Base-by-base conservation (phyloP, 2,888 invertebrate species). In the Neuroscelio doddi region DNA sequence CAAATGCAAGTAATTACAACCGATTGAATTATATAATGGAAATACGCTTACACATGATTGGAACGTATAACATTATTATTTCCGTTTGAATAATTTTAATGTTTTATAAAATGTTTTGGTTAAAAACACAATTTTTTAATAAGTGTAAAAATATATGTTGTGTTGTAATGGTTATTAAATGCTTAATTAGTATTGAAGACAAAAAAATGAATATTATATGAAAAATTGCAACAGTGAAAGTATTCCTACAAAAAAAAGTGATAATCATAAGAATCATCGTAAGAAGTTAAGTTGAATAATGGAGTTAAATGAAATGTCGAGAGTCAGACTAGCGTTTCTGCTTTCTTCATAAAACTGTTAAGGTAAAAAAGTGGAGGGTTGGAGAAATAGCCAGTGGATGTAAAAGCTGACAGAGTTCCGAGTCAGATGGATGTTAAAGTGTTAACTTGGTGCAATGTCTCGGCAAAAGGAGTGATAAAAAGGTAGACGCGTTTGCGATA, bases 401-500 rank as follows among this genome's bases (percentile, higher is more conserved):
- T 34, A 21, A 45, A 50, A 24, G 26, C 50, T 9, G 46, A 51
- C 42, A 52, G 47, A 62, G 64, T 64, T 56, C 57, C 56, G 53
- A 64, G 68, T 65, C 56, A 62, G 62, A 59, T 65, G 59, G 51
- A 49, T 59, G 65, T 58, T 65, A 63, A 68, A 68, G 68, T 65
- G 64, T 62, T 68, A 68, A 68, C 65, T 65, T 56, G 50, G 59
- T 17, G 50, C 66, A 50, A 67, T 67, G 57, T 50, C 58, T 50
- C 44, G 47, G 62, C 36, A 58, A 44, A 64, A 66, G 61, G 55
- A 64, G 52, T 56, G 61, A 46, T 42, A 53, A 63, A 53, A 67
- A 68, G 57, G 52, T 52, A 51, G 52, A 52, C 47, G 51, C 46
- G 46, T 61, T 73, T 57, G 68, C 72, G 78, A 79, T 74, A 77